Evolutionary conservation across 2,113 vertebrate species (phyloP).

Genomic region (Chiloscyllium plagiosum): DNA sequence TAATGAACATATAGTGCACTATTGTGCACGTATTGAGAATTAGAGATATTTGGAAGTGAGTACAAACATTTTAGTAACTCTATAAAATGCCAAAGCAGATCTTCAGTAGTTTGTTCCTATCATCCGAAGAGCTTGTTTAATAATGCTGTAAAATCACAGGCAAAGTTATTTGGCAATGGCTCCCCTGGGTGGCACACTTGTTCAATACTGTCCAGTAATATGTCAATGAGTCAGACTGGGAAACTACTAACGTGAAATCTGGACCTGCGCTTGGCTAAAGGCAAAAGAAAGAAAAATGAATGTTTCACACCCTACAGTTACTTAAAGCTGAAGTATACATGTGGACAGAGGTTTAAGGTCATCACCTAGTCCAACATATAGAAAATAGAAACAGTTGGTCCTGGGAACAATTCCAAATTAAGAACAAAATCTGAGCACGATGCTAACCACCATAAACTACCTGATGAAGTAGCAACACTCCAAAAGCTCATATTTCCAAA

Average conservation of each 20-base stretch:
- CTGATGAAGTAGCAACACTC: too few species aligned
- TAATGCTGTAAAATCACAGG: not conserved
- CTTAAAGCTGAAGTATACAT: not conserved
- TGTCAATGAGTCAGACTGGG: not conserved
- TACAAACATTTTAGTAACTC: not conserved
- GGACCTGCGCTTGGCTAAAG: not conserved
- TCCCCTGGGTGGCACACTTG: not conserved
- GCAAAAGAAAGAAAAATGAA: not conserved
- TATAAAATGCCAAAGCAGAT: not conserved
- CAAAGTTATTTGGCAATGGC: not conserved
- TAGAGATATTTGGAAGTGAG: not conserved
- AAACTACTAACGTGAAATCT: not conserved
- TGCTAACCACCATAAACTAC: not conserved
- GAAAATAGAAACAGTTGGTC: not conserved
- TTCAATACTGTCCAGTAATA: not conserved
- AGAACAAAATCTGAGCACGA: not conserved
- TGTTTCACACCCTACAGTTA: not conserved
- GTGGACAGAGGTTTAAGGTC: not conserved
- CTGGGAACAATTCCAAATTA: not conserved
- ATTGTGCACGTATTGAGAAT: not conserved
- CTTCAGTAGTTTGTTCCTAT: not conserved
- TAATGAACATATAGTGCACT: too few species aligned
- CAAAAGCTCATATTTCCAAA: too few species aligned
- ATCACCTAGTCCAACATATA: not conserved
- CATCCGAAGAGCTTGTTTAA: not conserved